Conservation (phyloP, 1,140 invertebrate species). For the Drosophila obscura region DNA sequence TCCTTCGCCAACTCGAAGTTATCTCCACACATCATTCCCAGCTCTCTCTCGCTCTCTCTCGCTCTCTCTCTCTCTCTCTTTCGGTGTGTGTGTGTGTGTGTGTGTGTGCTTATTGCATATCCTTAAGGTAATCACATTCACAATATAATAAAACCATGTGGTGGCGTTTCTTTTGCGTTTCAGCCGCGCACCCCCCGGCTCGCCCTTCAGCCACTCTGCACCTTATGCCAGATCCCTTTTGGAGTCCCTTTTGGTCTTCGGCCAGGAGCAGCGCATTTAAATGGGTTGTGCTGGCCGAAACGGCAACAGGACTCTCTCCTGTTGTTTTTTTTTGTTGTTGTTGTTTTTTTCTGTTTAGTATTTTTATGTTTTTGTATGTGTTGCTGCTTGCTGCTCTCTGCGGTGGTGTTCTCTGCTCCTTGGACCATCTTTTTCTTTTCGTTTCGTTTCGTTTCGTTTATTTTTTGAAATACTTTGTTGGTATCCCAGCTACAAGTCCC, state of each 20-base stretch:
- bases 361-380: neutral
- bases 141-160: conserved; percentile 82
- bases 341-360: too few species aligned
- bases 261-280: neutral
- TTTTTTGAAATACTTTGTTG: conserved; percentile 77
- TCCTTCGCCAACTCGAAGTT: conserved; percentile 32
- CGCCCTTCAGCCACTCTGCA: conserved; percentile 10
- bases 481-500: conserved; percentile 81
- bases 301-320: neutral
- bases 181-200: conserved; percentile 21
- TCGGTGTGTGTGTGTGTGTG: conserved; percentile 22
- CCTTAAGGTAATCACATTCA: conserved; percentile 82
- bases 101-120: conserved; percentile 78
- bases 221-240: neutral
- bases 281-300: conserved; percentile 25
- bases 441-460: conserved; percentile 58
- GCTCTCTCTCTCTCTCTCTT: conserved; percentile 8
- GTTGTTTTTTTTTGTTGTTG: too few species aligned
- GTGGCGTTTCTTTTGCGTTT: conserved; percentile 71
- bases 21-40: conserved; percentile 50
- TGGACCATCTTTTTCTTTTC: conserved; percentile 26
- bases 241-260: neutral
- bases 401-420: conserved; percentile 11
- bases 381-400: conserved; percentile 2
- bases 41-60: conserved; percentile 3